A percentile compares a stretch with the other conserved stretches of the same genome.
phyloP scores from a whole-genome alignment of 1,140 invertebrate species.

The Pollicipes pollicipes region DNA sequence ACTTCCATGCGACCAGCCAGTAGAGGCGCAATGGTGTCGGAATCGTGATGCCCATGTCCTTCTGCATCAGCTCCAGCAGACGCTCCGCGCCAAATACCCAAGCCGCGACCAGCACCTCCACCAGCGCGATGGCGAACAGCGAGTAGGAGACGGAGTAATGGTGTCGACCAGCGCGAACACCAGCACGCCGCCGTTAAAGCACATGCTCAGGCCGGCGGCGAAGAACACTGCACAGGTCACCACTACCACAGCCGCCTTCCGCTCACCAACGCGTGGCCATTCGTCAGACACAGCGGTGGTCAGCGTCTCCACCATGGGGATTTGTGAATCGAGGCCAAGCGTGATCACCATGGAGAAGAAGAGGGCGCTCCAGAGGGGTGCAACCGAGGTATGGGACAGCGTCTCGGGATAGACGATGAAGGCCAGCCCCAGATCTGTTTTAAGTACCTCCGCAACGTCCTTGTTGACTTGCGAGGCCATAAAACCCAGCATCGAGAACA shows the following conservation, averaged over 20 bases:
- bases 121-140: slow-evolving; percentile 80
- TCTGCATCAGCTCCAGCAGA: slow-evolving; percentile 27
- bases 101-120: slow-evolving; percentile 45
- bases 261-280: neutral
- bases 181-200: slow-evolving; percentile 68
- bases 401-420: slow-evolving; percentile 77
- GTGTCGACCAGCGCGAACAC: slow-evolving; percentile 87
- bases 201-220: slow-evolving; percentile 3
- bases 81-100: neutral
- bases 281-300: neutral
- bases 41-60: slow-evolving; percentile 29
- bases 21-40: slow-evolving; percentile 25
- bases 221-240: neutral
- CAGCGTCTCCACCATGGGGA: slow-evolving; percentile 31
- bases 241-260: neutral
- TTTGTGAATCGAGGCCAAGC: slow-evolving; percentile 54
- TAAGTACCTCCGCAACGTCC: slow-evolving; percentile 50
- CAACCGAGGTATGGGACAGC: slow-evolving; percentile 64
- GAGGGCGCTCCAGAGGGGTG: slow-evolving; percentile 79
- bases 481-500: slow-evolving; percentile 38
- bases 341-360: slow-evolving; percentile 75
- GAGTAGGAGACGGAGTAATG: slow-evolving; percentile 89
- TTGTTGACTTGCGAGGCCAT: slow-evolving; percentile 51
- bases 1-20: slow-evolving; percentile 30
- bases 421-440: slow-evolving; percentile 36